Evolutionary conservation across 2,888 invertebrate species (phyloP).

Genomic region (Dinocampus coccinellae): DNA sequence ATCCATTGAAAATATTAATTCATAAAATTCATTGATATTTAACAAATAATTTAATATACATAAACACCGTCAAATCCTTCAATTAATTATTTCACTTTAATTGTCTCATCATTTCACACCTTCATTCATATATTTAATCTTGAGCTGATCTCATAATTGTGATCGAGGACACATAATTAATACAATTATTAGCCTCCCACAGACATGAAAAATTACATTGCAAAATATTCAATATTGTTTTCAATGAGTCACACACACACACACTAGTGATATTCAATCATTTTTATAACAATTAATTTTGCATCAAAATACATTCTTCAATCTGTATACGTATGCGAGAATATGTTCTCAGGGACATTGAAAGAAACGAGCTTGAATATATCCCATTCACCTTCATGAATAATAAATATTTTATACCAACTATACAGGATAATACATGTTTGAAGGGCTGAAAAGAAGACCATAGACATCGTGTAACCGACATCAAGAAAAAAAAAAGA

Average conservation of each 20-base stretch:
- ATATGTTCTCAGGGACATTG: neutral
- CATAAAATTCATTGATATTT: too few relatives aligned
- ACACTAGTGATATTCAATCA: too few relatives aligned
- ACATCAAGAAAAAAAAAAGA: too few relatives aligned
- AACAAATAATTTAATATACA: too few relatives aligned
- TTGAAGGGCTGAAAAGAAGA: neutral
- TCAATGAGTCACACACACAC: neutral
- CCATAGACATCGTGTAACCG: neutral
- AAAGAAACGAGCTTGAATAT: neutral
- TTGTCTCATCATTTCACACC: neutral
- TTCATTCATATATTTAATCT: neutral
- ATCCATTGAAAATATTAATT: too few relatives aligned
- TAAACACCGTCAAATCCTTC: neutral
- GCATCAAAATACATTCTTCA: neutral
- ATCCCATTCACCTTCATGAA: neutral
- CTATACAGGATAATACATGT: neutral
- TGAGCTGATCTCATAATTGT: neutral
- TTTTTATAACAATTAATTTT: neutral
- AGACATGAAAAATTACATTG: neutral
- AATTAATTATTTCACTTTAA: neutral
- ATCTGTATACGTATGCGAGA: neutral
- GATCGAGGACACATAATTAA: neutral
- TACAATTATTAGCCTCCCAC: neutral
- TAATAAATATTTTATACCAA: neutral
- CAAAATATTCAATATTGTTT: neutral